These are phyloP conservation scores for Oscheius sp. DNA, from an alignment of 2,888 invertebrate species.

Conservation along the genomic window DNA sequence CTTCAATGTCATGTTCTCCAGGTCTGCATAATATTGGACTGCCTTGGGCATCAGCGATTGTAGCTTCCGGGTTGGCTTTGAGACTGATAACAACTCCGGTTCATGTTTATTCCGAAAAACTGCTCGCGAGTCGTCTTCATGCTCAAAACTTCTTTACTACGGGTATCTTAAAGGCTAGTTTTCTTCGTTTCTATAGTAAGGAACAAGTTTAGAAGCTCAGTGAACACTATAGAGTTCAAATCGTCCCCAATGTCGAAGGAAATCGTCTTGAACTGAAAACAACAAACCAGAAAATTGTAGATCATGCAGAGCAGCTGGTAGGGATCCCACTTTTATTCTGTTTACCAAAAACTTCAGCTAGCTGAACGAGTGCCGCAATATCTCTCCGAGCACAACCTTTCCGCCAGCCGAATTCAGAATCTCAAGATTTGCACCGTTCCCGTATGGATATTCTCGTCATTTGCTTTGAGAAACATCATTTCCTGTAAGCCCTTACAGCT, in stretches of 20 bases:
- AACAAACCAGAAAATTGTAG: conserved; percentile 37
- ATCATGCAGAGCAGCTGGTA: conserved; percentile 46
- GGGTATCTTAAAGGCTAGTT: conserved; percentile 57
- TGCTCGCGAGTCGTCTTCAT: conserved; percentile 66
- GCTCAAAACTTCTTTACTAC: conserved; percentile 64
- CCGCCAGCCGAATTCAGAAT: conserved; percentile 66
- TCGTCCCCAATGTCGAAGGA: conserved; percentile 54
- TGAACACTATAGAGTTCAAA: conserved; percentile 56
- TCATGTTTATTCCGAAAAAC: conserved; percentile 67
- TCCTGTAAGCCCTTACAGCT: conserved; percentile 41
- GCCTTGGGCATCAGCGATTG: conserved; percentile 63
- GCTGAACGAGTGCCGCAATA: conserved; percentile 50
- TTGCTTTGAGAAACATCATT: conserved; percentile 67
- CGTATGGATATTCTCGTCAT: conserved; percentile 71
- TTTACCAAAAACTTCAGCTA: conserved; percentile 41
- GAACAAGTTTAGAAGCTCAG: conserved; percentile 55
- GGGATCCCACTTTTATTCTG: conserved; percentile 7
- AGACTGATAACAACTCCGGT: conserved; percentile 62
- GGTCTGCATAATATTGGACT: conserved; percentile 60
- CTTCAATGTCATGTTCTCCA: conserved; percentile 39
- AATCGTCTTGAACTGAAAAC: conserved; percentile 58
- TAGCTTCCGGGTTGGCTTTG: conserved; percentile 59
- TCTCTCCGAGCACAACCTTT: conserved; percentile 57
- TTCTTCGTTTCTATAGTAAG: conserved; percentile 2
- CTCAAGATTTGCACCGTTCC: conserved; percentile 68